Percentiles rank a stretch among this genome's conserved stretches.
These are phyloP conservation scores for Osedax fenrisi DNA, from an alignment of 2,888 invertebrate genomes.

Conservation along the genomic window DNA sequence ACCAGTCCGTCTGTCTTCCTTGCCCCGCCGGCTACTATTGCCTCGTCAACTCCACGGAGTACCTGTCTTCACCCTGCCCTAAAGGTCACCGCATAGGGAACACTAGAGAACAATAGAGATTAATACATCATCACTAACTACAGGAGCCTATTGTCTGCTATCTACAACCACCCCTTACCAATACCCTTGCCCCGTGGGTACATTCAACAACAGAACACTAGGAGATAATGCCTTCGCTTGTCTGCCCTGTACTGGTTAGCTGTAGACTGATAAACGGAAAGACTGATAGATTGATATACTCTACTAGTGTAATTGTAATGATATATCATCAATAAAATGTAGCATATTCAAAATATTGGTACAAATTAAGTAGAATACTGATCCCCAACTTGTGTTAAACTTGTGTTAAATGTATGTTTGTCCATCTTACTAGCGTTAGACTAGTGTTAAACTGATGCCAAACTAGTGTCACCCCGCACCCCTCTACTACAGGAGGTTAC, in stretches of 20 bases:
- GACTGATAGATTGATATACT: no score
- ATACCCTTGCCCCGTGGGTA: conserved; percentile 44
- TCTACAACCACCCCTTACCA: conserved; percentile 40
- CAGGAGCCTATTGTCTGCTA: conserved; percentile 43
- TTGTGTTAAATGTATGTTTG: no score
- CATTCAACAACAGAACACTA: conserved; percentile 43
- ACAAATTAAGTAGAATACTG: no score
- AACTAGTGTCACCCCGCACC: no score
- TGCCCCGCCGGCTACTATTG: conserved; percentile 48
- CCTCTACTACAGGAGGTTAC: conserved; percentile 43
- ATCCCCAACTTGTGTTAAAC: no score
- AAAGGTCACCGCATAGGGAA: conserved; percentile 37
- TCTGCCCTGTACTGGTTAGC: conserved; percentile 44
- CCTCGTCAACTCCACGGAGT: conserved; percentile 40
- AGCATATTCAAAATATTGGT: no score
- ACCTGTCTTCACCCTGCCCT: conserved; percentile 43
- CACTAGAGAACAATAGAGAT: neutral
- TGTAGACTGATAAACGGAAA: neutral
- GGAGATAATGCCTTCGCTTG: conserved; percentile 41
- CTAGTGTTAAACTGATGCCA: no score
- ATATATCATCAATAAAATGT: no score
- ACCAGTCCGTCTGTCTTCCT: conserved; percentile 39
- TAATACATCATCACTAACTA: neutral
- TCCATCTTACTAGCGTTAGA: no score
- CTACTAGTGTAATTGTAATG: no score